Percentiles rank a stretch among this genome's conserved stretches.
phyloP scores from a whole-genome alignment of 2,888 invertebrate genomes.

The Entomobrya multifasciata region DNA sequence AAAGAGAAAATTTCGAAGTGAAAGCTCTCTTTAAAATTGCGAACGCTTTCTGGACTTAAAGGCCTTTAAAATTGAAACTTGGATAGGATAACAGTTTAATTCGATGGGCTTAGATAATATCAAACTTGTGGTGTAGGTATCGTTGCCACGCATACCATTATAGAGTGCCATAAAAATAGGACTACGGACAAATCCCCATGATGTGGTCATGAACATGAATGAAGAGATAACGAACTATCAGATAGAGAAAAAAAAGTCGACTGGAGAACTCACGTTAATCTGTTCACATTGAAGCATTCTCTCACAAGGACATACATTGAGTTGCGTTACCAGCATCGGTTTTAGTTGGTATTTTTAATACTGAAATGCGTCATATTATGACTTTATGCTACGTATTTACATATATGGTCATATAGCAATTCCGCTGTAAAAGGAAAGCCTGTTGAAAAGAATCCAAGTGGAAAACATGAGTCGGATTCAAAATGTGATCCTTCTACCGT shows the following conservation, averaged over 20 bases:
- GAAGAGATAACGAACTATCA: constrained; percentile 68
- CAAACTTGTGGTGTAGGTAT: too few relatives aligned
- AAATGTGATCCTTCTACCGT: constrained; percentile 60
- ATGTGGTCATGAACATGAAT: constrained; percentile 69
- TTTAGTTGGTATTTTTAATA: too few relatives aligned
- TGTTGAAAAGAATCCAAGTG: constrained; percentile 67
- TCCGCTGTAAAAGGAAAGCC: constrained; percentile 40
- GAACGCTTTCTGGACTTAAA: too few relatives aligned
- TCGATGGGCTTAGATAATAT: too few relatives aligned
- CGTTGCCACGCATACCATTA: too few relatives aligned
- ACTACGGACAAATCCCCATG: constrained; percentile 63
- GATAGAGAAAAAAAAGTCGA: constrained; percentile 24
- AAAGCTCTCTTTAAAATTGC: too few relatives aligned
- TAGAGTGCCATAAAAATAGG: constrained; percentile 48
- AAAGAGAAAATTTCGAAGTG: too few relatives aligned
- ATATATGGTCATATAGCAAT: constrained; percentile 12
- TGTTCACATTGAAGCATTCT: not conserved
- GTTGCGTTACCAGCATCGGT: too few relatives aligned
- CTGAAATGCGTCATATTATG: not conserved
- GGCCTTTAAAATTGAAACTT: too few relatives aligned
- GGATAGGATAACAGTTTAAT: too few relatives aligned
- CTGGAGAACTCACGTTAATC: constrained; percentile 63
- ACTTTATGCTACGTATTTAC: not conserved
- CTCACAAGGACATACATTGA: not conserved
- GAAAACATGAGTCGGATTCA: constrained; percentile 69